These are phyloP conservation scores for Tubulanus polymorphus DNA, from an alignment of 2,888 invertebrate genomes.

Conservation along the genomic window DNA sequence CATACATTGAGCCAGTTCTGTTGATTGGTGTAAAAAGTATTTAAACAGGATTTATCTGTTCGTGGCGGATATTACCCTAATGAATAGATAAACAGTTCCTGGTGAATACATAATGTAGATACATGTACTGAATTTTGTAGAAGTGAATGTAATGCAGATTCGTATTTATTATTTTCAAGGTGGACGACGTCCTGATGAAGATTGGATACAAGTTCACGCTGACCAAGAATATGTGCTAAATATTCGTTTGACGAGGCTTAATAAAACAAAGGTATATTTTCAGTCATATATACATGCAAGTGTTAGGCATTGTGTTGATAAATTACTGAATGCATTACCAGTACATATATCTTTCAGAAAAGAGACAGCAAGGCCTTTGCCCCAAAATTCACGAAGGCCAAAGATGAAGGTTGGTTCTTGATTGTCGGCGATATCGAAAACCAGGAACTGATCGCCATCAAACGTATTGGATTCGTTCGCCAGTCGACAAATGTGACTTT, in stretches of 20 bases:
- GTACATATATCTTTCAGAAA: conserved; percentile 26
- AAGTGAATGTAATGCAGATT: too few species aligned
- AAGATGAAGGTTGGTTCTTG: conserved; percentile 94
- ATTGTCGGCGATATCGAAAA: conserved; percentile 71
- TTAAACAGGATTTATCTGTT: too few species aligned
- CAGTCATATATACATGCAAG: too few species aligned
- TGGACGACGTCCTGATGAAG: conserved; percentile 28
- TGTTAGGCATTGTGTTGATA: too few species aligned
- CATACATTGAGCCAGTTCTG: too few species aligned
- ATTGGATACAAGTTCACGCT: conserved; percentile 65
- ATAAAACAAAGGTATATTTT: conserved; percentile 40
- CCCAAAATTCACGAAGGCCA: conserved; percentile 84
- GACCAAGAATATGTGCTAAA: conserved; percentile 71
- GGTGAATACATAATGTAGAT: too few species aligned
- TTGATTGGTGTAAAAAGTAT: too few species aligned
- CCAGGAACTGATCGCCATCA: conserved; percentile 76
- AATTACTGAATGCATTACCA: background rate
- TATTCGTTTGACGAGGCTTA: conserved; percentile 52
- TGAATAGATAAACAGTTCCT: too few species aligned
- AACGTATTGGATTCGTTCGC: conserved; percentile 60
- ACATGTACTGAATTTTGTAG: too few species aligned
- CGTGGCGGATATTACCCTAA: too few species aligned
- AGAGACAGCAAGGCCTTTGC: conserved; percentile 65
- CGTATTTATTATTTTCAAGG: too few species aligned
- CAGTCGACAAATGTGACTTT: conserved; percentile 48